Conservation (phyloP, 2,888 invertebrate species). For the Cerceris rybyensis region DNA sequence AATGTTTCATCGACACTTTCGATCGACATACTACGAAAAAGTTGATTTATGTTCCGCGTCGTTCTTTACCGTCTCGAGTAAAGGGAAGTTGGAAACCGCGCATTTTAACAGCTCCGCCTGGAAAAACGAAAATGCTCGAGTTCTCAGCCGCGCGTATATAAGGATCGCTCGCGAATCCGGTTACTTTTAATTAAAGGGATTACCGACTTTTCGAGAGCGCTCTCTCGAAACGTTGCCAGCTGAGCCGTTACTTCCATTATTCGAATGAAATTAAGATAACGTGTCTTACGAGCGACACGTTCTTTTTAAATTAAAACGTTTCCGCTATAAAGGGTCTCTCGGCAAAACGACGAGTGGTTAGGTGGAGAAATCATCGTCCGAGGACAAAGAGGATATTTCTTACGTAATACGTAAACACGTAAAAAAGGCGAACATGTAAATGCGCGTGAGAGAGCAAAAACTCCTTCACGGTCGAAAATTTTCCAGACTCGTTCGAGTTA, state of each 20-base stretch:
- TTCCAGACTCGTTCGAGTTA: conserved; percentile 62
- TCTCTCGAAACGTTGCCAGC: conserved; percentile 4
- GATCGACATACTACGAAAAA: too few species aligned
- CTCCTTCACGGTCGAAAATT: conserved; percentile 61
- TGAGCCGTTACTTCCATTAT: conserved; percentile 31
- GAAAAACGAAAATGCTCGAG: background rate
- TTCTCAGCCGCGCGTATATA: background rate
- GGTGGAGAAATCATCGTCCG: background rate
- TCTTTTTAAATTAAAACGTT: conserved; percentile 53
- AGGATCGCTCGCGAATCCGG: background rate
- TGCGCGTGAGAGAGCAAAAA: conserved; percentile 28
- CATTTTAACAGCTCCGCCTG: background rate
- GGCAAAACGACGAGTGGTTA: background rate
- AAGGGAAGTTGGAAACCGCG: background rate
- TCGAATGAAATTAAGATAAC: conserved; percentile 53
- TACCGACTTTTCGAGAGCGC: conserved; percentile 13
- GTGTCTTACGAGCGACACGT: conserved; percentile 50
- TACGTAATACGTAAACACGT: background rate
- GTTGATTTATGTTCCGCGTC: too few species aligned
- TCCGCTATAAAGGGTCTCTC: conserved; percentile 23
- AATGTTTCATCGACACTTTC: too few species aligned
- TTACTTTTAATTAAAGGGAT: conserved; percentile 53
- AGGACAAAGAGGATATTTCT: background rate
- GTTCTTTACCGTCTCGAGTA: background rate
- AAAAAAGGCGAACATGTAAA: conserved; percentile 11